Base-by-base conservation (phyloP, 2,888 invertebrate genomes). In the Eugnorisma glareosa region DNA sequence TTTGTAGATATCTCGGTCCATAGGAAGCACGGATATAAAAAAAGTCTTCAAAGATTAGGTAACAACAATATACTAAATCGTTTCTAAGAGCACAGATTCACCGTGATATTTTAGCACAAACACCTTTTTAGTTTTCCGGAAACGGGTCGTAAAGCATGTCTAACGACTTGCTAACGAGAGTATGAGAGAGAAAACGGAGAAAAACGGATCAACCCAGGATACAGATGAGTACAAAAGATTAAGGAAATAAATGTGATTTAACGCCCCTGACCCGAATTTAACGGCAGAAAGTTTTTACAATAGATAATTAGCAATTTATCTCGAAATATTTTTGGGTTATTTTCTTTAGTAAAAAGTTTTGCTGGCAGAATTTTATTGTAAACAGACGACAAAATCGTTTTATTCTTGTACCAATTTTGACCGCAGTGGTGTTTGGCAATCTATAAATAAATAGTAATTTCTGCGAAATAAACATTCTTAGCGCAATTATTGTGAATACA, bases 91-190 rank as follows among this genome's bases (percentile, higher is more conserved):
- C 28, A 51, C 48, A 57, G 59, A 73, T 81, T 59, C 11, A 28
- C 51, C 13, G 28, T 11, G 28, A 63, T 79, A 63, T 64, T 84
- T 77, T 61, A 63, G 61, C 51, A 70, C 37, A 70, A 81, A 77
- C 81, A 84, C 84, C 75, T 74, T 73, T 84, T 82, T 82, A 74
- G 75, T 73, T 73, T 69, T 68, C 59, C 73, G 85, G 79, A 86
- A 84, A 77, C 45, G 67, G 77, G 79, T 86, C 79, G 86, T 81
- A 86, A 86, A 86, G 77, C 70, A 83, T 67, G 73, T 83, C 70
- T 86, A 81, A 86, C 75, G 84, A 81, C 74, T 67, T 73, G 73
- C 79, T 86, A 86, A 84, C 77, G 84, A 84, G 81, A 77, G 77
- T 74, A 79, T 72, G 81, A 86, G 64, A 73, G 79, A 74, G 81